Evolutionary conservation across 2,113 vertebrate species (phyloP).

Genomic region (Callorhinus ursinus): DNA sequence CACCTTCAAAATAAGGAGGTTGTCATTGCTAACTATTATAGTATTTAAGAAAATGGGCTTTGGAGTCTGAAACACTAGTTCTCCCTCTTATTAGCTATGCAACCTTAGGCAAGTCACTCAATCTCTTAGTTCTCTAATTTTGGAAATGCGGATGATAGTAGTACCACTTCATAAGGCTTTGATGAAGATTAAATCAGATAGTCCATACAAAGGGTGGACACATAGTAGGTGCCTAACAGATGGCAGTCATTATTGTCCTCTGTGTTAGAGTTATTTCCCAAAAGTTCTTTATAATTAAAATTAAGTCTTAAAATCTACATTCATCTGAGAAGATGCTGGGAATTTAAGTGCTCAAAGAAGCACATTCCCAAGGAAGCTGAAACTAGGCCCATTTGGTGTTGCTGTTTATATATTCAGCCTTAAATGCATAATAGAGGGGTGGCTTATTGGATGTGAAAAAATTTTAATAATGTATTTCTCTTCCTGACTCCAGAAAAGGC

Average conservation of each 20-base stretch:
- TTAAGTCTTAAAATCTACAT: slow-evolving; percentile 41
- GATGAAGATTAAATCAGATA: background rate
- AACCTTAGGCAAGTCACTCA: background rate
- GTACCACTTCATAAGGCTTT: background rate
- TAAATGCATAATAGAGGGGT: background rate
- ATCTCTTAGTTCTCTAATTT: background rate
- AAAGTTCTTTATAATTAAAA: slow-evolving; percentile 47
- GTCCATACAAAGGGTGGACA: background rate
- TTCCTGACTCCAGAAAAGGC: slow-evolving; percentile 53
- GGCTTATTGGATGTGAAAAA: slow-evolving; percentile 2
- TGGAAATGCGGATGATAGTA: background rate
- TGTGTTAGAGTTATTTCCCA: background rate
- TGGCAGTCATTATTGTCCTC: background rate
- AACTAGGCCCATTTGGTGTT: slow-evolving; percentile 16
- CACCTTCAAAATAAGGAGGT: background rate
- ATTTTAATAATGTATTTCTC: slow-evolving; percentile 78
- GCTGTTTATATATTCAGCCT: slow-evolving; percentile 45
- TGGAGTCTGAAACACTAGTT: background rate
- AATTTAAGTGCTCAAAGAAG: slow-evolving; percentile 48
- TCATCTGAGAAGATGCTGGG: background rate
- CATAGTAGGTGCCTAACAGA: background rate
- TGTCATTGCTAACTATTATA: background rate
- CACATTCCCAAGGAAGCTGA: slow-evolving; percentile 57
- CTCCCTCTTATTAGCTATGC: background rate
- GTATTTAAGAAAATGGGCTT: slow-evolving; percentile 4